These are phyloP conservation scores for Picathartes gymnocephalus DNA, from an alignment of 2,113 vertebrate genomes.

Conservation along the genomic window DNA sequence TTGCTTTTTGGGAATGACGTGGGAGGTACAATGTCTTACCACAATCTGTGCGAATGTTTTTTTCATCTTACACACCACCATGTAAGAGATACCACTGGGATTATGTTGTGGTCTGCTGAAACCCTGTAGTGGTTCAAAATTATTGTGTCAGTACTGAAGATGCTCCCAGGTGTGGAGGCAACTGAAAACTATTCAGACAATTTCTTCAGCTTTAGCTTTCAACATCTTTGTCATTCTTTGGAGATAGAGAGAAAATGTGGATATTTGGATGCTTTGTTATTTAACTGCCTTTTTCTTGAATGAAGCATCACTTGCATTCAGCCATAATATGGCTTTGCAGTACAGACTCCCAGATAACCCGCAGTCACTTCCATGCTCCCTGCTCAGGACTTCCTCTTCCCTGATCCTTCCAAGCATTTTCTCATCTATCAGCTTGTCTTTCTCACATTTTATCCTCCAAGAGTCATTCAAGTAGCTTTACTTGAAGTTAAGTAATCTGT, in stretches of 20 bases:
- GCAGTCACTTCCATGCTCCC: not conserved
- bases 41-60: not conserved
- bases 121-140: not conserved
- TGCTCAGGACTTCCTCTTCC: not conserved
- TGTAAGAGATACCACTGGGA: not conserved
- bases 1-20: not conserved
- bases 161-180: not conserved
- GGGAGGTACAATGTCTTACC: not conserved
- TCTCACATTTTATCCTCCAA: not conserved
- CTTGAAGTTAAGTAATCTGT: not conserved
- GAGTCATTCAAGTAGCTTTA: not conserved
- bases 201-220: not conserved
- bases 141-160: not conserved
- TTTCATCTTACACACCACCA: not conserved
- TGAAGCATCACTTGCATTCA: accelerated
- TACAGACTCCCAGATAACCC: not conserved
- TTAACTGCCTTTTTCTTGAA: not conserved
- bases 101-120: not conserved
- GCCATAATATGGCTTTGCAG: not conserved
- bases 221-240: not conserved
- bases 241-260: not conserved
- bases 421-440: not conserved
- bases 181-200: not conserved
- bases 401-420: not conserved
- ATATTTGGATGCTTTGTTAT: not conserved